Conservation (phyloP, 2,888 invertebrate genomes). For the Drosophila aldrichi region DNA sequence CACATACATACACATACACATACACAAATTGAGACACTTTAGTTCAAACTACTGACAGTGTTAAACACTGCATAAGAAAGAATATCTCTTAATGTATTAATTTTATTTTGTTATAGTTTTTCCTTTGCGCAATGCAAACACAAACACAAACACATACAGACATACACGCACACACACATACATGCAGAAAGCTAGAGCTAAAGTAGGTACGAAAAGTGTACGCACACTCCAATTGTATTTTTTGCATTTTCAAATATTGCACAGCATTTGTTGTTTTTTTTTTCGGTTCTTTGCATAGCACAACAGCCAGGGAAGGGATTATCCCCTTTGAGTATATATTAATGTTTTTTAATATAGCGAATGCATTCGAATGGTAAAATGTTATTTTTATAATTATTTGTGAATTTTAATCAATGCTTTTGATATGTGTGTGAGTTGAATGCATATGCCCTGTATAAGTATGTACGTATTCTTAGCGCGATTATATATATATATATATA, state of each 20-base stretch:
- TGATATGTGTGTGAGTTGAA: slow-evolving; percentile 53
- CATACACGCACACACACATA: slow-evolving; percentile 36
- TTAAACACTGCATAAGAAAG: slow-evolving; percentile 75
- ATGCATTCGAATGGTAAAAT: slow-evolving; percentile 62
- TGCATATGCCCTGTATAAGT: slow-evolving; percentile 23
- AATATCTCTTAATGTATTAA: slow-evolving; percentile 76
- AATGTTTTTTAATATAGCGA: slow-evolving; percentile 40
- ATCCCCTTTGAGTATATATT: slow-evolving; percentile 21
- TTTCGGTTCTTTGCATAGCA: slow-evolving; percentile 54
- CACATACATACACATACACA: slow-evolving; percentile 36
- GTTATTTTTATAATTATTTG: slow-evolving; percentile 56
- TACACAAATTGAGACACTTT: slow-evolving; percentile 71
- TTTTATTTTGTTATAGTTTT: slow-evolving; percentile 73
- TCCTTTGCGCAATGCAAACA: slow-evolving; percentile 45
- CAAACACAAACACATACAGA: slow-evolving; percentile 21
- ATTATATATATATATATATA: slow-evolving; percentile 46
- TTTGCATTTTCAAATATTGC: slow-evolving; percentile 66
- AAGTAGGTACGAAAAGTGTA: slow-evolving; percentile 57
- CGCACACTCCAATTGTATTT: slow-evolving; percentile 66
- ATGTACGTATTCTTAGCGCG: slow-evolving; percentile 54
- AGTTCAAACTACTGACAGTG: slow-evolving; percentile 75
- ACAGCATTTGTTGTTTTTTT: slow-evolving; percentile 67
- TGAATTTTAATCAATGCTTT: slow-evolving; percentile 46
- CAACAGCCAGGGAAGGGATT: slow-evolving; percentile 33
- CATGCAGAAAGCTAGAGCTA: slow-evolving; percentile 22